A percentile compares a stretch with the other conserved stretches of the same genome.
These are phyloP conservation scores for Trissolcus basalis DNA, from an alignment of 1,140 invertebrate species.

Conservation along the genomic window DNA sequence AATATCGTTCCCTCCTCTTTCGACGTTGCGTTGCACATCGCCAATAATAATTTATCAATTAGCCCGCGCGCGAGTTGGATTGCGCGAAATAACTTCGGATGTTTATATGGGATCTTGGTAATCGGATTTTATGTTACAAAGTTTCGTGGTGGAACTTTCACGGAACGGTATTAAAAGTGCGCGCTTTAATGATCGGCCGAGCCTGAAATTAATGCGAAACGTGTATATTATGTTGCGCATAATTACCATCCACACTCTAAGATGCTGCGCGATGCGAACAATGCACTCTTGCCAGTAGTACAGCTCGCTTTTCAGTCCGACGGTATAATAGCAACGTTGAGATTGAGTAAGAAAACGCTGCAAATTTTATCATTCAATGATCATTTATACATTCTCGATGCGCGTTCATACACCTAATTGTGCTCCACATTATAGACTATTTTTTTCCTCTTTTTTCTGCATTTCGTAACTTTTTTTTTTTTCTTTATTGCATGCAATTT, in stretches of 20 bases:
- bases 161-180: slow-evolving; percentile 25
- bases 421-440: too few relatives aligned
- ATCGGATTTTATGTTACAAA: too few relatives aligned
- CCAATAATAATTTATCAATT: too few relatives aligned
- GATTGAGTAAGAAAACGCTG: slow-evolving; percentile 22
- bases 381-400: not conserved
- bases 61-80: not conserved
- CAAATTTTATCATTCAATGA: slow-evolving; percentile 24
- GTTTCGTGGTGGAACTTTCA: slow-evolving; percentile 20
- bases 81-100: too few relatives aligned
- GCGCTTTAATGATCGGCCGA: slow-evolving; percentile 27
- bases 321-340: slow-evolving; percentile 33
- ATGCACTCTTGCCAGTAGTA: slow-evolving; percentile 51
- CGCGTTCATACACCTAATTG: too few relatives aligned
- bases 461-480: too few relatives aligned
- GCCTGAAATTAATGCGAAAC: slow-evolving; percentile 37
- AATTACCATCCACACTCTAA: slow-evolving; percentile 6
- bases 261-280: slow-evolving; percentile 21
- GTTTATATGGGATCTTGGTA: too few relatives aligned
- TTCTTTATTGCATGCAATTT: too few relatives aligned
- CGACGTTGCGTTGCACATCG: not conserved
- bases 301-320: slow-evolving; percentile 39
- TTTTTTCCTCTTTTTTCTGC: too few relatives aligned
- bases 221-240: slow-evolving; percentile 25
- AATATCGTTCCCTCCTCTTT: not conserved